A percentile compares a stretch with the other conserved stretches of the same genome.
Conservation (phyloP, 2,888 invertebrate genomes). For the Myopa testacea region DNA sequence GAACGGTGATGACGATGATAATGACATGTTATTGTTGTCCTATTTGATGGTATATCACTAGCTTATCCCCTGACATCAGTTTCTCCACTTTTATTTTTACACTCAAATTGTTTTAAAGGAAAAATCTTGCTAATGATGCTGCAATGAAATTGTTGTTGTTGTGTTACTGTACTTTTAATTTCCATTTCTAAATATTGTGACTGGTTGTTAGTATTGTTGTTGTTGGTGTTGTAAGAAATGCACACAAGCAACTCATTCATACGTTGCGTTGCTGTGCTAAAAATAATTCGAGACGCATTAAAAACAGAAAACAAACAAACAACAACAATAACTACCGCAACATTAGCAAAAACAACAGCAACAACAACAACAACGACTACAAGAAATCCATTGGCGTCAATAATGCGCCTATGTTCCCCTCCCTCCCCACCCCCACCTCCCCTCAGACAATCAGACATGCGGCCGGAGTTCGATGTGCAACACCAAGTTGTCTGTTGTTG, state of each 20-base stretch:
- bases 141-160: not conserved
- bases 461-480: not conserved
- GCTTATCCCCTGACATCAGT: no score
- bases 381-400: not conserved
- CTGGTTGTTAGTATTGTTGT: not conserved
- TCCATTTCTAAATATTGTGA: slow-evolving; percentile 20
- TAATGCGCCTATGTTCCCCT: no score
- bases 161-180: not conserved
- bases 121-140: not conserved
- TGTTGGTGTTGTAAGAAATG: not conserved
- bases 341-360: no score
- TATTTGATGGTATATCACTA: no score
- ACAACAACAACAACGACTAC: not conserved
- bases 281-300: slow-evolving; percentile 22
- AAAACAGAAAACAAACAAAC: not conserved
- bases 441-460: not conserved
- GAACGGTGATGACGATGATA: no score
- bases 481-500: not conserved
- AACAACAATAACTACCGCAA: not conserved
- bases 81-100: no score
- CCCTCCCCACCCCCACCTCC: no score
- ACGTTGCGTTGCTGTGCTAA: slow-evolving; percentile 11
- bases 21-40: no score
- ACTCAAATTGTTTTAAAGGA: no score
- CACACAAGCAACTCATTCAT: not conserved